These are phyloP conservation scores for Pseudeuparius sepicola DNA, from an alignment of 2,888 invertebrate species.

Conservation along the genomic window DNA sequence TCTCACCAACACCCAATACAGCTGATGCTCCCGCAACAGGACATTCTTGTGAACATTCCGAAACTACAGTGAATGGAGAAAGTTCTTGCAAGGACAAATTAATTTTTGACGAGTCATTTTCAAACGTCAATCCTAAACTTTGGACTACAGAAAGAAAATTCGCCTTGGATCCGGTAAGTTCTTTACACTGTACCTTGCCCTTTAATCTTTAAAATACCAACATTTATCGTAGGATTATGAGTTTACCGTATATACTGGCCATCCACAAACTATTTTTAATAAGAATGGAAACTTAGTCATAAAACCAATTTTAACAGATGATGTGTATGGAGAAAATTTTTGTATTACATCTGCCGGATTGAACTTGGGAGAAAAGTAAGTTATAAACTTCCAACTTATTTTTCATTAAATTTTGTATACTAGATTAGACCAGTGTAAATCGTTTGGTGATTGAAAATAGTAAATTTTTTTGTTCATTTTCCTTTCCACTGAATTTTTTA, in stretches of 20 bases:
- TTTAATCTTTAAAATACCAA: no score
- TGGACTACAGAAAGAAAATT: slow-evolving; percentile 39
- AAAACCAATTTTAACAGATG: slow-evolving; percentile 47
- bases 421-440: no score
- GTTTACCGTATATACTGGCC: slow-evolving; percentile 56
- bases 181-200: no score
- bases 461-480: no score
- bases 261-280: slow-evolving; percentile 44
- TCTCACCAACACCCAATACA: slow-evolving; percentile 9
- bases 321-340: slow-evolving; percentile 45
- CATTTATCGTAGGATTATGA: slow-evolving; percentile 55
- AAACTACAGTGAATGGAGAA: slow-evolving; percentile 24
- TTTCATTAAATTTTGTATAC: no score
- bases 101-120: slow-evolving; percentile 41
- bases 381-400: no score
- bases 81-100: slow-evolving; percentile 45
- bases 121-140: slow-evolving; percentile 38
- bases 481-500: no score
- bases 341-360: slow-evolving; percentile 31
- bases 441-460: no score
- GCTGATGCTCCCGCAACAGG: slow-evolving; percentile 12
- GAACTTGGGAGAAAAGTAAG: slow-evolving; percentile 34
- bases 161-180: slow-evolving; percentile 49
- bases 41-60: slow-evolving; percentile 15
- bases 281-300: slow-evolving; percentile 48